Percentiles rank a stretch among this genome's conserved stretches.
phyloP scores from a whole-genome alignment of 2,888 invertebrate species.

The Drosophila aldrichi region DNA sequence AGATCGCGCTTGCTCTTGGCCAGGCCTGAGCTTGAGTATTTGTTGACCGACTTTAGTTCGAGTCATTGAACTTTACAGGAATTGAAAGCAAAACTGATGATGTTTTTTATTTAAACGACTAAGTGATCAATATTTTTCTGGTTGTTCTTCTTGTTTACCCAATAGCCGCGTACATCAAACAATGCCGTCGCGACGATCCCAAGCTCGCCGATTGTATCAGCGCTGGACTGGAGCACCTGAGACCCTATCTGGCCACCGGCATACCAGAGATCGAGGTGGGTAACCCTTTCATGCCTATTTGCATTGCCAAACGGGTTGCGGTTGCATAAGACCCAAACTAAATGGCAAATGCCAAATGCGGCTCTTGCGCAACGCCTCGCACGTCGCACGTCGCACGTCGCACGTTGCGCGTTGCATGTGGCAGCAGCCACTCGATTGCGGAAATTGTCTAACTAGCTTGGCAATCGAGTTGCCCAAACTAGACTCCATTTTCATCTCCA shows the following conservation, averaged over 20 bases:
- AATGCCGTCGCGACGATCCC: slow-evolving; percentile 88
- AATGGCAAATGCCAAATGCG: slow-evolving; percentile 35
- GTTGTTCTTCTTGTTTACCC: slow-evolving; percentile 17
- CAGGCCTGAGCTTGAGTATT: slow-evolving; percentile 33
- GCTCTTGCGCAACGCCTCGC: slow-evolving; percentile 45
- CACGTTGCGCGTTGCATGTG: slow-evolving; percentile 8
- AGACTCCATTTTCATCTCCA: not conserved
- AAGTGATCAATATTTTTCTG: slow-evolving; percentile 35
- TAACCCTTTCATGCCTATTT: slow-evolving; percentile 26
- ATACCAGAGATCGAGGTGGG: slow-evolving; percentile 88
- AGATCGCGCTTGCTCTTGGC: slow-evolving; percentile 48
- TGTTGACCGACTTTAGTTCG: slow-evolving; percentile 29
- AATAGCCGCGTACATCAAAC: slow-evolving; percentile 87
- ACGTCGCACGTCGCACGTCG: slow-evolving; percentile 8
- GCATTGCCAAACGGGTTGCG: slow-evolving; percentile 51
- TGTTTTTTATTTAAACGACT: slow-evolving; percentile 31
- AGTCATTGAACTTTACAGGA: slow-evolving; percentile 71
- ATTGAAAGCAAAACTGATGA: slow-evolving; percentile 26
- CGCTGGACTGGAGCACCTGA: slow-evolving; percentile 87
- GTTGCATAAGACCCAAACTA: slow-evolving; percentile 54
- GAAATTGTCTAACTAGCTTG: slow-evolving; percentile 36
- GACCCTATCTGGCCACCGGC: slow-evolving; percentile 87
- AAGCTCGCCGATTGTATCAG: slow-evolving; percentile 87
- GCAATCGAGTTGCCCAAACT: not conserved
- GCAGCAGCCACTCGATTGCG: slow-evolving; percentile 38